Evolutionary conservation across 2,888 invertebrate genomes (phyloP).

Genomic region (Hylaea fasciaria): DNA sequence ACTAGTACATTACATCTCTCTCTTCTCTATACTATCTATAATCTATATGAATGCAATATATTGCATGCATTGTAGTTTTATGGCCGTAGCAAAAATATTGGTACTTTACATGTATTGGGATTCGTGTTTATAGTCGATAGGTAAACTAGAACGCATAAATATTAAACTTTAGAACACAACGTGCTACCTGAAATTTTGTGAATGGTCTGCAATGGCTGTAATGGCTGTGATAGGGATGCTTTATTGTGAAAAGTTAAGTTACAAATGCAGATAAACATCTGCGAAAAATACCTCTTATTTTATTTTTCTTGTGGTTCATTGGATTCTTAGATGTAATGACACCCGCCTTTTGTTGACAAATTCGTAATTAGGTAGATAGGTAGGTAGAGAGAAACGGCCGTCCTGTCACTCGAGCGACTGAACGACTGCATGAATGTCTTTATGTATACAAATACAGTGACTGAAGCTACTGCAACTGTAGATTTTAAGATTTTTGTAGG

Average conservation of each 20-base stretch:
- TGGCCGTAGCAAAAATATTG: constrained; percentile 37
- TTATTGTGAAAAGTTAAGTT: neutral
- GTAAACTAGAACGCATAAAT: constrained; percentile 22
- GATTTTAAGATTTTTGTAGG: too few species aligned
- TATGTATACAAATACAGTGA: too few species aligned
- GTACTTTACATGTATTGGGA: constrained; percentile 39
- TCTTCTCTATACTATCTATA: neutral
- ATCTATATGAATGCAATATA: constrained; percentile 11
- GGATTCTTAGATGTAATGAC: too few species aligned
- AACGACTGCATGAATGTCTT: too few species aligned
- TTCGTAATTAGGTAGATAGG: too few species aligned
- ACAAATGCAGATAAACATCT: neutral
- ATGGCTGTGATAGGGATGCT: too few species aligned
- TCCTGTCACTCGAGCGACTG: too few species aligned
- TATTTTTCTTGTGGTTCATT: too few species aligned
- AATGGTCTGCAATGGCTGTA: neutral
- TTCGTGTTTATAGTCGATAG: constrained; percentile 31
- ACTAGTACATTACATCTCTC: constrained; percentile 8
- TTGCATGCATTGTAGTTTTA: constrained; percentile 44
- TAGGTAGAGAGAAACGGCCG: too few species aligned
- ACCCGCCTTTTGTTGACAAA: too few species aligned
- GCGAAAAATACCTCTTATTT: constrained; percentile 2
- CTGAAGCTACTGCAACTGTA: too few species aligned
- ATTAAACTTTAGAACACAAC: constrained; percentile 24
- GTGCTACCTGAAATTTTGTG: constrained; percentile 7